These are phyloP conservation scores for Orthonyx spaldingii DNA, from an alignment of 2,113 vertebrate genomes.

Conservation along the genomic window DNA sequence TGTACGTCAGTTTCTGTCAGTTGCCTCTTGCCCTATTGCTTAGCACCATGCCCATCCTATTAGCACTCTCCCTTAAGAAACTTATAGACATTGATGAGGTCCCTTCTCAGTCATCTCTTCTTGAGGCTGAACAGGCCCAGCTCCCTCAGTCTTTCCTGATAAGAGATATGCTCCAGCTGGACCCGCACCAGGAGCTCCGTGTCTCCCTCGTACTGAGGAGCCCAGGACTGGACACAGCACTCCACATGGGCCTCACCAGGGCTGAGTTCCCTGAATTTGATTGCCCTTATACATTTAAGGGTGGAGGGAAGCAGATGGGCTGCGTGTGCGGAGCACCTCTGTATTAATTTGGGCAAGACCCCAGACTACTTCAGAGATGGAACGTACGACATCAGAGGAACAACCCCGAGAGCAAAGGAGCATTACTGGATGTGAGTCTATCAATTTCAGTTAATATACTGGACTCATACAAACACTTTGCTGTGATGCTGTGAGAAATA, in stretches of 20 bases:
- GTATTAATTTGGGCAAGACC: not conserved
- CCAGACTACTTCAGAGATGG: not conserved
- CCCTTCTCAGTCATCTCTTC: not conserved
- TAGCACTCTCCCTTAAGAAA: not conserved
- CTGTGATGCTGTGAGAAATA: not conserved
- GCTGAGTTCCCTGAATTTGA: too few relatives aligned
- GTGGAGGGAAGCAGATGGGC: not conserved
- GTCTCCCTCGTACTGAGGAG: not conserved
- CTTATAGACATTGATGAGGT: not conserved
- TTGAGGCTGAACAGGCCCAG: not conserved
- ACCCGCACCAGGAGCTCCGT: not conserved
- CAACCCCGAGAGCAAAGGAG: not conserved
- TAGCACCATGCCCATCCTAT: not conserved
- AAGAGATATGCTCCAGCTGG: not conserved
- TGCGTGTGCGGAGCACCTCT: not conserved
- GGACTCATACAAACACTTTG: not conserved
- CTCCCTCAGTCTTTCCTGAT: not conserved
- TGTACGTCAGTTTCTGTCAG: accelerated
- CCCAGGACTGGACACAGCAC: not conserved
- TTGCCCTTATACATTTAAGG: not conserved
- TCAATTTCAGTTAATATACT: not conserved
- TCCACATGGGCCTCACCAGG: not conserved
- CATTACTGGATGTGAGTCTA: not conserved
- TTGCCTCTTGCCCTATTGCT: too few relatives aligned
- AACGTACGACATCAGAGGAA: not conserved